Conservation (phyloP, 2,797 vertebrate species). For the Xenentodon cancila region DNA sequence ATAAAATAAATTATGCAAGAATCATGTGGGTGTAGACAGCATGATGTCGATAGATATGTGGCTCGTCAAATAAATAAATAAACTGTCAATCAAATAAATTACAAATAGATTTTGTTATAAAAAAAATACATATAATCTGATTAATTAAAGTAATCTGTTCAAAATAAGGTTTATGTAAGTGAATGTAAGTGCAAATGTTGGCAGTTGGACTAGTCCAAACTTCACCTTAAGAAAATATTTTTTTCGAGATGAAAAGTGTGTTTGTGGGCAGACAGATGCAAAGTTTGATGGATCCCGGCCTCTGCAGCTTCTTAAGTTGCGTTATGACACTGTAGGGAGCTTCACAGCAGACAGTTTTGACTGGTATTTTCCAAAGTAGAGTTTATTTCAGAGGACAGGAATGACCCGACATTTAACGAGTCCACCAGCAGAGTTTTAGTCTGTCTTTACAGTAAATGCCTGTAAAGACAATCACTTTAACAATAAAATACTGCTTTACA, state of each 20-base stretch:
- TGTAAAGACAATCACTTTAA: constrained; percentile 16
- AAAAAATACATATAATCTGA: too few relatives aligned
- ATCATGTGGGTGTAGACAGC: too few relatives aligned
- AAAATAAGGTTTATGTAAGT: too few relatives aligned
- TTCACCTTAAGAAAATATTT: background rate
- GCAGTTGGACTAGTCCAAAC: background rate
- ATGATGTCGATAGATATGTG: too few relatives aligned
- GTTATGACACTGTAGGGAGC: constrained; percentile 58
- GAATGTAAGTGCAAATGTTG: too few relatives aligned
- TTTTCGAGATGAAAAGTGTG: background rate
- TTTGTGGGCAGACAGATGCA: constrained; percentile 7
- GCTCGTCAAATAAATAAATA: too few relatives aligned
- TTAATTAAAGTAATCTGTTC: too few relatives aligned
- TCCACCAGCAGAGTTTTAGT: constrained; percentile 49
- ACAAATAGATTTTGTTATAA: too few relatives aligned
- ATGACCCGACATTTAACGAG: constrained; percentile 49
- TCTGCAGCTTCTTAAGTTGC: constrained; percentile 15
- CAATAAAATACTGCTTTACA: background rate
- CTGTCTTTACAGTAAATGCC: constrained; percentile 9
- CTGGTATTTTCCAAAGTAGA: constrained; percentile 53
- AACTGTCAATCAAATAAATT: too few relatives aligned
- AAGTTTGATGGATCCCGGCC: constrained; percentile 14
- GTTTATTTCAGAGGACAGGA: constrained; percentile 54
- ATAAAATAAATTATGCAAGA: too few relatives aligned
- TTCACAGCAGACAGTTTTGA: constrained; percentile 51